Conservation (phyloP, 2,888 invertebrate genomes). For the Acleris emargana region DNA sequence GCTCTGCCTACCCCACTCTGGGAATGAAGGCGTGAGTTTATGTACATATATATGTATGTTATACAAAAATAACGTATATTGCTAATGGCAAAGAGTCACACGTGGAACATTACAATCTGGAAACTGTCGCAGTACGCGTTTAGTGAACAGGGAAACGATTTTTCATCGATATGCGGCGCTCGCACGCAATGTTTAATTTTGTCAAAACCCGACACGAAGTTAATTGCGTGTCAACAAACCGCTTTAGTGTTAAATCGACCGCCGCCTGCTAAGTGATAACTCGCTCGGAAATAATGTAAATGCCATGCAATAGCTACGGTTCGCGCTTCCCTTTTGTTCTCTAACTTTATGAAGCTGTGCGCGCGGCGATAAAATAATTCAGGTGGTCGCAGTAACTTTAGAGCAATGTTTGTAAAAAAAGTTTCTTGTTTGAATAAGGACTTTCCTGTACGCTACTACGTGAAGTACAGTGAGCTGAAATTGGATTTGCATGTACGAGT, state of each 20-base stretch:
- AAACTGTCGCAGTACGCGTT: slow-evolving; percentile 8
- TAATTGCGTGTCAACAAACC: slow-evolving; percentile 58
- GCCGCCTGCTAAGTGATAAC: slow-evolving; percentile 40
- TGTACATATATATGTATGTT: too few species aligned
- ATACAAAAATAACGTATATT: too few species aligned
- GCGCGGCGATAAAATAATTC: slow-evolving; percentile 4
- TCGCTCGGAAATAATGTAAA: slow-evolving; percentile 38
- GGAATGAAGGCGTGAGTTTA: too few species aligned
- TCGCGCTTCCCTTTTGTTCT: slow-evolving; percentile 27
- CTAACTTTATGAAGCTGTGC: slow-evolving; percentile 25
- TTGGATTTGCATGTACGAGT: too few species aligned
- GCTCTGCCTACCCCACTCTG: too few species aligned
- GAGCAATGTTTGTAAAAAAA: not conserved
- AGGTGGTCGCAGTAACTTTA: not conserved
- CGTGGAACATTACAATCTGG: not conserved
- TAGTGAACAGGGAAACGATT: slow-evolving; percentile 25
- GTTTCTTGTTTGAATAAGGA: too few species aligned
- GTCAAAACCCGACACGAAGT: slow-evolving; percentile 43
- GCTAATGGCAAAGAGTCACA: too few species aligned
- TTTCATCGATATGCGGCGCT: slow-evolving; percentile 36
- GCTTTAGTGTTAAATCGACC: slow-evolving; percentile 53
- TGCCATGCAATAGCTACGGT: slow-evolving; percentile 29
- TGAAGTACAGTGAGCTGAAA: too few species aligned
- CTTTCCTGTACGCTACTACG: too few species aligned
- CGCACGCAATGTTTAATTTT: slow-evolving; percentile 46